A percentile compares a stretch with the other conserved stretches of the same genome.
phyloP scores from a whole-genome alignment of 2,797 vertebrate genomes.

The Dendrocincla tyrannina region DNA sequence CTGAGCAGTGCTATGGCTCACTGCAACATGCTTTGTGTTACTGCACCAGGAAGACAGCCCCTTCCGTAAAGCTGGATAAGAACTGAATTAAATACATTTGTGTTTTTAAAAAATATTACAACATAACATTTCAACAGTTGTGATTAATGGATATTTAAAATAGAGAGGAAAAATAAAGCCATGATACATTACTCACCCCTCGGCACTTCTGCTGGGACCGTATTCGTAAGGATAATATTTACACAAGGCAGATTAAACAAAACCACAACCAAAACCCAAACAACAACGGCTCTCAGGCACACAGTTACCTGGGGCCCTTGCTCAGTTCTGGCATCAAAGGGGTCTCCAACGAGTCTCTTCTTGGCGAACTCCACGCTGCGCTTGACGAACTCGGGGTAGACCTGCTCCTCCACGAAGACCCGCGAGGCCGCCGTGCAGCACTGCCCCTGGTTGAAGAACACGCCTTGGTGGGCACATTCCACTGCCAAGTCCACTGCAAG shows the following conservation, averaged over 20 bases:
- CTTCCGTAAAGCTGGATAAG: conserved; percentile 24
- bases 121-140: conserved; percentile 59
- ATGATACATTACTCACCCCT: conserved; percentile 52
- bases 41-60: conserved; percentile 10
- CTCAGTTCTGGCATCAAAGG: conserved; percentile 86
- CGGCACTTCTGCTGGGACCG: conserved; percentile 14
- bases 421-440: conserved; percentile 93
- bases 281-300: conserved; percentile 6
- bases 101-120: conserved; percentile 40
- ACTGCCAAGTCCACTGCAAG: conserved; percentile 90
- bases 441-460: conserved; percentile 96
- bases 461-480: conserved; percentile 91
- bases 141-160: conserved; percentile 68
- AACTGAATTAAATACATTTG: conserved; percentile 62
- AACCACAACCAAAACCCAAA: conserved; percentile 26
- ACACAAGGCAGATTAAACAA: conserved; percentile 27
- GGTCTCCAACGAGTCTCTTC: conserved; percentile 87
- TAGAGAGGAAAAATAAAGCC: conserved; percentile 51
- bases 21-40: conserved; percentile 32
- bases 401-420: conserved; percentile 89
- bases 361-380: conserved; percentile 86
- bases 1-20: not conserved
- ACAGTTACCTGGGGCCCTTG: conserved; percentile 91
- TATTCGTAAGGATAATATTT: conserved; percentile 43
- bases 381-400: conserved; percentile 90